phyloP scores from a whole-genome alignment of 2,113 vertebrate species.

The Chascanopsetta lugubris region DNA sequence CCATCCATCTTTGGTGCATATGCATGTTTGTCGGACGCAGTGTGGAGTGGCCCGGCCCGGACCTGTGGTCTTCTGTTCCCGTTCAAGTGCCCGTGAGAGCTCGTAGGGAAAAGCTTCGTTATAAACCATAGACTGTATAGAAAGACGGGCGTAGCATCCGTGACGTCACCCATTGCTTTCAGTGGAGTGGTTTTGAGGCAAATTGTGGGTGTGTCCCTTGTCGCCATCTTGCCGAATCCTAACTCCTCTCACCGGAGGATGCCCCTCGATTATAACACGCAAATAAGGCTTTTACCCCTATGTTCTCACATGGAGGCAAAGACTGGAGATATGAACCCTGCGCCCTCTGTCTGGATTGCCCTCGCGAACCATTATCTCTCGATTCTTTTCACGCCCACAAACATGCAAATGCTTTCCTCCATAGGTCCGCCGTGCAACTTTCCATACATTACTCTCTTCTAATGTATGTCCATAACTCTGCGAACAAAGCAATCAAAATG shows the following conservation, averaged over 20 bases:
- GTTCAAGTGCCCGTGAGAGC: constrained; percentile 31
- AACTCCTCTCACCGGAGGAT: too few species aligned
- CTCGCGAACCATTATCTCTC: neutral
- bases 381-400: neutral
- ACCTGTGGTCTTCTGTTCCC: constrained; percentile 16
- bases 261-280: constrained; percentile 49
- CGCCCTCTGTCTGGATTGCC: constrained; percentile 11
- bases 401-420: neutral
- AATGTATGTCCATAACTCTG: neutral
- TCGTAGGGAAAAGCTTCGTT: constrained; percentile 19
- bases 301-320: constrained; percentile 20
- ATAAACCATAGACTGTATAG: too few species aligned
- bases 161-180: too few species aligned
- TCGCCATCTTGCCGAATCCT: too few species aligned
- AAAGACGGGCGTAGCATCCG: too few species aligned
- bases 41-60: too few species aligned
- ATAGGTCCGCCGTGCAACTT: neutral
- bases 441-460: neutral
- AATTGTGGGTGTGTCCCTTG: too few species aligned
- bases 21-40: constrained; percentile 14
- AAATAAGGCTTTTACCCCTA: constrained; percentile 24
- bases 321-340: constrained; percentile 7
- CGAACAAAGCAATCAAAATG: neutral
- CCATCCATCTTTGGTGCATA: constrained; percentile 1
- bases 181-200: too few species aligned